These are phyloP conservation scores for Dendrocopos noguchii DNA, from an alignment of 2,113 vertebrate species.

Conservation along the genomic window DNA sequence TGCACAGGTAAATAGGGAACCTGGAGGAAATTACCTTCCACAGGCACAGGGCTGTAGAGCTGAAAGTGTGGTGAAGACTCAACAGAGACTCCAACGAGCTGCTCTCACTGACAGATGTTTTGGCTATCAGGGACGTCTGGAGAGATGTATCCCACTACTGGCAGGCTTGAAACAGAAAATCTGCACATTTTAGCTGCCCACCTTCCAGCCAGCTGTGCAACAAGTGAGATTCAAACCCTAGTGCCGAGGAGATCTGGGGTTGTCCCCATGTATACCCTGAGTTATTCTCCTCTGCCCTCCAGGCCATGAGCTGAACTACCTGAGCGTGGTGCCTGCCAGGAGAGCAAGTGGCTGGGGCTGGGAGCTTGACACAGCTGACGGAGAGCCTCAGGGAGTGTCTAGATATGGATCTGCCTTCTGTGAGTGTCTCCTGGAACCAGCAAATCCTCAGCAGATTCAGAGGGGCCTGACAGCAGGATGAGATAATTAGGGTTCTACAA, in stretches of 20 bases:
- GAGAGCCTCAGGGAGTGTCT: background rate
- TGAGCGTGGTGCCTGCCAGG: background rate
- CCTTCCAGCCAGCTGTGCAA: background rate
- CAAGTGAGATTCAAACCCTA: background rate
- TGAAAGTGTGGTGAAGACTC: background rate
- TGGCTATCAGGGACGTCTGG: background rate
- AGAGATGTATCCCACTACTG: background rate
- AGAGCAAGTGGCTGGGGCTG: background rate
- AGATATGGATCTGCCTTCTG: background rate
- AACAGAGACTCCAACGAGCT: background rate
- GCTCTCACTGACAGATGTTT: background rate
- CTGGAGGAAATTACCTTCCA: background rate
- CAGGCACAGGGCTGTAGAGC: background rate
- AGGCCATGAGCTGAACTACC: rapidly evolving
- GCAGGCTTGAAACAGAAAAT: background rate
- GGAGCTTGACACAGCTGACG: rapidly evolving
- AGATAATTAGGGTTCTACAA: background rate
- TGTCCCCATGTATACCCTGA: background rate
- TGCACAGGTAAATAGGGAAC: background rate
- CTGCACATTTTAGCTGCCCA: background rate
- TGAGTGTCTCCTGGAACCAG: background rate
- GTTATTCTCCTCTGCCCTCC: background rate
- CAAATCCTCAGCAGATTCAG: background rate
- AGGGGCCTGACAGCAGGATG: background rate
- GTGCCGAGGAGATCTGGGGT: background rate